Evolutionary conservation across 2,888 invertebrate species (phyloP).

Genomic region (Drosophila limbata): DNA sequence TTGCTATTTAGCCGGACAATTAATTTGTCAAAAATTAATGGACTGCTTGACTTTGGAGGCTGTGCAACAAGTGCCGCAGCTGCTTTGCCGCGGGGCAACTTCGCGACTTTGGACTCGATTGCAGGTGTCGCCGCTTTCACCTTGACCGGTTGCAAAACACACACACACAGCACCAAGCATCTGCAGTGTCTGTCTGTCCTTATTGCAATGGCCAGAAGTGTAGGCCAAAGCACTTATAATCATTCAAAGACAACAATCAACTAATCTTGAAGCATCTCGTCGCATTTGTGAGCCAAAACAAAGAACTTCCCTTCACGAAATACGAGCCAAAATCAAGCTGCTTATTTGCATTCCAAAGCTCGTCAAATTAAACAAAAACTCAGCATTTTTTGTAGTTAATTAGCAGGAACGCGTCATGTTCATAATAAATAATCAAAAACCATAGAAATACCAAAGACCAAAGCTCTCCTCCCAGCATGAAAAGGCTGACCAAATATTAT

Average conservation of each 20-base stretch:
- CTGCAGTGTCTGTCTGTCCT: slow-evolving; percentile 17
- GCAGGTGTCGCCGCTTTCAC: slow-evolving; percentile 83
- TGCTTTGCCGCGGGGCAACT: slow-evolving; percentile 27
- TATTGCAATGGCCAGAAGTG: slow-evolving; percentile 53
- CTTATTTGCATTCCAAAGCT: slow-evolving; percentile 74
- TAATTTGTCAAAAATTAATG: slow-evolving; percentile 74
- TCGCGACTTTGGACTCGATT: slow-evolving; percentile 47
- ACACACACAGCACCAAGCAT: slow-evolving; percentile 20
- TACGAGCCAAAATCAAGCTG: slow-evolving; percentile 32
- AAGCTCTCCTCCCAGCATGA: slow-evolving; percentile 42
- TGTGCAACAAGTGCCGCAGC: slow-evolving; percentile 34
- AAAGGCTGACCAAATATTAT: slow-evolving; percentile 20
- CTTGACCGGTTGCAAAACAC: slow-evolving; percentile 79
- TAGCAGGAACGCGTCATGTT: slow-evolving; percentile 60
- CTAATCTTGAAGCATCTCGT: slow-evolving; percentile 40
- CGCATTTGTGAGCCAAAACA: slow-evolving; percentile 51
- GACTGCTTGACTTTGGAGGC: slow-evolving; percentile 20
- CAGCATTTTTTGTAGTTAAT: slow-evolving; percentile 65
- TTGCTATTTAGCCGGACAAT: slow-evolving; percentile 74
- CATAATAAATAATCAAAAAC: slow-evolving; percentile 52
- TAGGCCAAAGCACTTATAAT: slow-evolving; percentile 33
- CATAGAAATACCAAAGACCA: slow-evolving; percentile 41
- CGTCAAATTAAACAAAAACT: slow-evolving; percentile 61
- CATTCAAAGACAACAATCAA: slow-evolving; percentile 34
- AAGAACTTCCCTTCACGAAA: slow-evolving; percentile 78